These are phyloP conservation scores for Acanthosoma haemorrhoidale DNA, from an alignment of 2,888 invertebrate species.

Conservation along the genomic window DNA sequence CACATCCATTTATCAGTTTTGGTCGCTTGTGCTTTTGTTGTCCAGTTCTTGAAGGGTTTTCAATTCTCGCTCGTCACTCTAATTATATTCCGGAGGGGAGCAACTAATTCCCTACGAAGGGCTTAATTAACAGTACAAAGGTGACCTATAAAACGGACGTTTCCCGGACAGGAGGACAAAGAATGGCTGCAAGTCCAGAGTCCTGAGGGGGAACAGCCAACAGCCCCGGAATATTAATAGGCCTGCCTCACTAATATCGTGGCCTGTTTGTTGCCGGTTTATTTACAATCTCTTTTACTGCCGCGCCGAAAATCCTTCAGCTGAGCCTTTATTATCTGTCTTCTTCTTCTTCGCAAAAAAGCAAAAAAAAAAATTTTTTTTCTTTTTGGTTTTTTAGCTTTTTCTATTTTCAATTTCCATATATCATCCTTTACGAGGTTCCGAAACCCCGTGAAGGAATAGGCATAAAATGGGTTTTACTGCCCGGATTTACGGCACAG, in stretches of 20 bases:
- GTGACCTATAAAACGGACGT: background rate
- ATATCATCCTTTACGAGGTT: constrained; percentile 8
- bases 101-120: background rate
- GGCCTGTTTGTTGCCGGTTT: background rate
- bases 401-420: constrained; percentile 12
- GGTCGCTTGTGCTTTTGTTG: too few relatives aligned
- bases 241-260: background rate
- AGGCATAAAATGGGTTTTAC: background rate
- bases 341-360: background rate
- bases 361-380: too few relatives aligned
- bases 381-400: background rate
- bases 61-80: background rate
- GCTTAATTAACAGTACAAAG: constrained; percentile 2
- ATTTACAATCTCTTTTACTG: background rate
- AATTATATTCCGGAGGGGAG: background rate
- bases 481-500: background rate
- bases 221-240: background rate
- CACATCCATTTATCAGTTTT: constrained; percentile 6
- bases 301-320: background rate
- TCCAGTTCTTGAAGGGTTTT: background rate
- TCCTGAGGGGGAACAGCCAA: background rate
- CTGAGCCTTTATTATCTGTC: background rate
- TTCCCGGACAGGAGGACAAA: too few relatives aligned
- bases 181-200: too few relatives aligned
- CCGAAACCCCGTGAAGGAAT: background rate